Conservation (phyloP, 2,113 vertebrate genomes). For the Ammodytes dubius region DNA sequence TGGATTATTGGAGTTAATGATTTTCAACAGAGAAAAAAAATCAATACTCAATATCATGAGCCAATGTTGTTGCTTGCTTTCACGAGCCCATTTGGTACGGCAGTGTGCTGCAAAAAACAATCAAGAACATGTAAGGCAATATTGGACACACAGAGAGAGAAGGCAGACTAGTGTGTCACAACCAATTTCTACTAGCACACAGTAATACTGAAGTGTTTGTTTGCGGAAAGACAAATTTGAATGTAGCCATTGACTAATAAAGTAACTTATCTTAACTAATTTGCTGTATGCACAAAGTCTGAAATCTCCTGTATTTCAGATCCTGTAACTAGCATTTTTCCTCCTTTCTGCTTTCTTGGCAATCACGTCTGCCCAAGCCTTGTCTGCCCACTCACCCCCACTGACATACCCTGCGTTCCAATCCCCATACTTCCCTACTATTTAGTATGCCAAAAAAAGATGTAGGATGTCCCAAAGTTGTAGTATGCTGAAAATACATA, state of each 20-base stretch:
- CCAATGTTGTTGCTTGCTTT: constrained; percentile 15
- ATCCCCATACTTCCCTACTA: too few relatives aligned
- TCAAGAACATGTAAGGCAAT: constrained; percentile 25
- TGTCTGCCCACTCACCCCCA: constrained; percentile 35
- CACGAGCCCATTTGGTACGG: neutral
- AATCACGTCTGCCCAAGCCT: constrained; percentile 3
- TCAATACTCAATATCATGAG: constrained; percentile 44
- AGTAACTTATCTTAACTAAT: too few relatives aligned
- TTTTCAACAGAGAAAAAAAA: constrained; percentile 43
- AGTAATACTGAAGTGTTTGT: constrained; percentile 20
- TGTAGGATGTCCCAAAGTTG: too few relatives aligned
- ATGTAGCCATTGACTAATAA: too few relatives aligned
- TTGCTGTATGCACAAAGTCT: constrained; percentile 38
- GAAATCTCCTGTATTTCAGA: constrained; percentile 28
- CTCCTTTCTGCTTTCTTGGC: constrained; percentile 10
- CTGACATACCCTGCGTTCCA: neutral
- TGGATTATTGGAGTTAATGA: constrained; percentile 34
- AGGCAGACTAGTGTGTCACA: constrained; percentile 19
- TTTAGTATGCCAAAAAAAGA: too few relatives aligned
- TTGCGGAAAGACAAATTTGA: too few relatives aligned
- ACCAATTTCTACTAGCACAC: constrained; percentile 27
- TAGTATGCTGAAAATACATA: too few relatives aligned
- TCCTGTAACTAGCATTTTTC: constrained; percentile 5
- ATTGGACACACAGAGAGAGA: neutral
- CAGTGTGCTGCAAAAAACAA: constrained; percentile 25